Evolutionary conservation across 2,888 invertebrate genomes (phyloP).

Genomic region (Hypselothyrea guttata): DNA sequence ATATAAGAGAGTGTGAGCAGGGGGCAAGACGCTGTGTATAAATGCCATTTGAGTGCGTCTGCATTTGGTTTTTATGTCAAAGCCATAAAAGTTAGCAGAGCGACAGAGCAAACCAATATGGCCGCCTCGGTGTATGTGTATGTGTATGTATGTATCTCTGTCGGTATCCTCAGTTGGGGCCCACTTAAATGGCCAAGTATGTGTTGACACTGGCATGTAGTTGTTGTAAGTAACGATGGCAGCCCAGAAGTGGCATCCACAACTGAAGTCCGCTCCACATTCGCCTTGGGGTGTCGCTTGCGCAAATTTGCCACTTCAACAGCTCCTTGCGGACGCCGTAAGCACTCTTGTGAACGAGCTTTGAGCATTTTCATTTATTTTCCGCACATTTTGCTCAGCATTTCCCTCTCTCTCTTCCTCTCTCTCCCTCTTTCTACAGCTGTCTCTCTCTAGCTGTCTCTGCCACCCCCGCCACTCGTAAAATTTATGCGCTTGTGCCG

Average conservation of each 20-base stretch:
- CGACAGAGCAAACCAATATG: slow-evolving; percentile 68
- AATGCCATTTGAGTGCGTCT: slow-evolving; percentile 55
- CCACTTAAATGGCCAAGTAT: slow-evolving; percentile 79
- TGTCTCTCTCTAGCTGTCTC: slow-evolving; percentile 13
- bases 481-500: slow-evolving; percentile 67
- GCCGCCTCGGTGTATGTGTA: slow-evolving; percentile 45
- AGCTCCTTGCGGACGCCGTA: slow-evolving; percentile 82
- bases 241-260: slow-evolving; percentile 27
- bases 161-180: slow-evolving; percentile 35
- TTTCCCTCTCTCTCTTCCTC: slow-evolving; percentile 26
- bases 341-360: slow-evolving; percentile 82
- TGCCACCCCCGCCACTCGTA: slow-evolving; percentile 48
- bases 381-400: slow-evolving; percentile 69
- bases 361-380: slow-evolving; percentile 82
- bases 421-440: slow-evolving; percentile 1
- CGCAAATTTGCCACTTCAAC: slow-evolving; percentile 82
- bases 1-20: slow-evolving; percentile 19
- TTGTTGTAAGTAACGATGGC: slow-evolving; percentile 81
- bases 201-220: slow-evolving; percentile 82
- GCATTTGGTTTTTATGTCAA: slow-evolving; percentile 63
- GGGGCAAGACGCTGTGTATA: slow-evolving; percentile 14
- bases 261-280: slow-evolving; percentile 22
- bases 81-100: slow-evolving; percentile 55
- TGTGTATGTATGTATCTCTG: slow-evolving; percentile 9
- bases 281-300: slow-evolving; percentile 76